Conservation (phyloP, 2,797 vertebrate species). For the Sebastes glaucus region DNA sequence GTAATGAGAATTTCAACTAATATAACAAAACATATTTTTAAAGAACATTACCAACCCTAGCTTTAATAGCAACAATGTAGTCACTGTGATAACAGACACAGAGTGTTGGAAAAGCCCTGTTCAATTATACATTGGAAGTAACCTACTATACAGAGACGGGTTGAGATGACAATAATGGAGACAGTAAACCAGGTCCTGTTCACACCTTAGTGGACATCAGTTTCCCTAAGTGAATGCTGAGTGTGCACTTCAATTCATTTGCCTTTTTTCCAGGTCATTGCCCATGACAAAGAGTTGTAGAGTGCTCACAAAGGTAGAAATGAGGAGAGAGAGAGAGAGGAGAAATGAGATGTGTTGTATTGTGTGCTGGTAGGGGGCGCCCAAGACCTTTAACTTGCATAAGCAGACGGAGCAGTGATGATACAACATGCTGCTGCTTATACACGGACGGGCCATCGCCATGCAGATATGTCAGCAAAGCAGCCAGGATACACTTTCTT, state of each 20-base stretch:
- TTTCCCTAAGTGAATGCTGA: constrained; percentile 3
- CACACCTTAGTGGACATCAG: constrained; percentile 3
- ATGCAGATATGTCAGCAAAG: constrained; percentile 20
- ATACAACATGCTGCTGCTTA: background rate
- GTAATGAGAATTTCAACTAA: background rate
- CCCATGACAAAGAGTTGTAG: constrained; percentile 8
- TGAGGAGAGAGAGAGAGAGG: background rate
- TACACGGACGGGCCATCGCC: background rate
- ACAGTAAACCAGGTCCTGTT: background rate
- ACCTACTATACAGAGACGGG: background rate
- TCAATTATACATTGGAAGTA: background rate
- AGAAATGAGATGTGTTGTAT: background rate
- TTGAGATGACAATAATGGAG: background rate
- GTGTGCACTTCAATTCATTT: constrained; percentile 21
- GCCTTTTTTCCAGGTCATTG: constrained; percentile 28
- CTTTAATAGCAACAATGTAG: background rate
- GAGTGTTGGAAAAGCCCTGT: background rate
- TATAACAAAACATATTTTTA: background rate
- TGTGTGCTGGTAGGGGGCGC: constrained; percentile 51
- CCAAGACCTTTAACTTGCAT: constrained; percentile 38
- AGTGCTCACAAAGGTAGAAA: constrained; percentile 9
- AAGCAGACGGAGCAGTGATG: background rate
- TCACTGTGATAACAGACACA: background rate
- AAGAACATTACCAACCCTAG: background rate
- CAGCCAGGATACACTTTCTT: background rate